Evolutionary conservation across 2,888 invertebrate species (phyloP).

Genomic region (Euplexia lucipara): DNA sequence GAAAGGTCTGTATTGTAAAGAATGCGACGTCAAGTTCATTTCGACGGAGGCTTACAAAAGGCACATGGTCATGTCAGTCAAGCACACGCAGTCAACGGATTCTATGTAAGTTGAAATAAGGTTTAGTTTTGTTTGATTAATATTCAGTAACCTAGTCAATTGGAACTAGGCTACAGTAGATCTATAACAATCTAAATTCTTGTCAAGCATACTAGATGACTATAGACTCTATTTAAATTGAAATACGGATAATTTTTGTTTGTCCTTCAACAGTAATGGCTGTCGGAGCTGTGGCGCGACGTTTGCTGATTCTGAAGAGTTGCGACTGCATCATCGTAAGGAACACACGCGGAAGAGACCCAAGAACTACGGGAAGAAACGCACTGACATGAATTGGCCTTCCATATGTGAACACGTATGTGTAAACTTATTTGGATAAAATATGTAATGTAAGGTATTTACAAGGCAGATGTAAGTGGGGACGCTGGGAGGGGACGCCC

Average conservation of each 20-base stretch:
- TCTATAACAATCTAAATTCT: too few species aligned
- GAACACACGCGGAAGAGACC: constrained; percentile 81
- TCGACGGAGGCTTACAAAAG: constrained; percentile 83
- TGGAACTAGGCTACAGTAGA: too few species aligned
- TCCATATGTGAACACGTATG: constrained; percentile 80
- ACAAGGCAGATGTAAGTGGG: too few species aligned
- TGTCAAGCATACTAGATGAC: neutral
- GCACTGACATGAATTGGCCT: constrained; percentile 74
- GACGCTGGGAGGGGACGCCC: too few species aligned
- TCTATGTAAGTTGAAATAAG: constrained; percentile 35
- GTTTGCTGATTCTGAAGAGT: constrained; percentile 76
- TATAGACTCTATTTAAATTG: neutral
- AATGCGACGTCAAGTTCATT: constrained; percentile 84
- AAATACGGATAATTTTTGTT: constrained; percentile 12
- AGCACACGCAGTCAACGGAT: constrained; percentile 68
- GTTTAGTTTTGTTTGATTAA: constrained; percentile 9
- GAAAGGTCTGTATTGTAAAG: constrained; percentile 79
- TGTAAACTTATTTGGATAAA: constrained; percentile 35
- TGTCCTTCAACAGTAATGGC: constrained; percentile 73
- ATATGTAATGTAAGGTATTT: too few species aligned
- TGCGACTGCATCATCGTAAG: constrained; percentile 80
- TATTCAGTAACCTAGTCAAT: too few species aligned
- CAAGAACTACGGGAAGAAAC: constrained; percentile 84
- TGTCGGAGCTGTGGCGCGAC: constrained; percentile 84
- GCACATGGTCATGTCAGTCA: constrained; percentile 85